Conservation (phyloP, 2,888 invertebrate genomes). For the Yponomeuta cagnagella region DNA sequence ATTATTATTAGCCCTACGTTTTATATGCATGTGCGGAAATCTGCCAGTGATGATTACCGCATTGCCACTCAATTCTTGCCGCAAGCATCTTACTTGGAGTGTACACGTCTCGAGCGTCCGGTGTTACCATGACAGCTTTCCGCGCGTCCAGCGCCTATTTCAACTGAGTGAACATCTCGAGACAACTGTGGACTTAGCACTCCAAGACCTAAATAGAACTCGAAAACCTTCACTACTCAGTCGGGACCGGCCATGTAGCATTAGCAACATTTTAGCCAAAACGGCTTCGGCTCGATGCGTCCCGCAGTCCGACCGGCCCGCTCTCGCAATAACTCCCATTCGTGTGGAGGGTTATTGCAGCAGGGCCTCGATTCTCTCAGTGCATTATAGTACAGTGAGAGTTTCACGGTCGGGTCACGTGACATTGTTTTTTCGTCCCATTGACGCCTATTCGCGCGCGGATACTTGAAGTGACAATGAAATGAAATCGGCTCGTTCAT, state of each 20-base stretch:
- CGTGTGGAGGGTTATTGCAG: neutral
- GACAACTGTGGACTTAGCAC: neutral
- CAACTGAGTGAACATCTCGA: neutral
- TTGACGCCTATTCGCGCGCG: too few relatives aligned
- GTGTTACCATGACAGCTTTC: neutral
- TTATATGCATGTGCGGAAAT: conserved; percentile 9
- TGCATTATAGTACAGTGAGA: too few relatives aligned
- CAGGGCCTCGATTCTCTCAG: too few relatives aligned
- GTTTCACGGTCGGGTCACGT: too few relatives aligned
- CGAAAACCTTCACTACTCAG: neutral
- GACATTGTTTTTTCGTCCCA: too few relatives aligned
- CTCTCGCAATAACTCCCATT: neutral
- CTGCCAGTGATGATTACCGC: conserved; percentile 2
- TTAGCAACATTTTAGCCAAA: conserved; percentile 16
- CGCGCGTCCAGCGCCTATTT: conserved; percentile 17
- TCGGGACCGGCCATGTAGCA: conserved; percentile 4
- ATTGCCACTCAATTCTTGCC: neutral
- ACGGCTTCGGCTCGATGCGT: conserved; percentile 35
- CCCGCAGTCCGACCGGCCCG: conserved; percentile 17
- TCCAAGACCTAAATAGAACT: neutral
- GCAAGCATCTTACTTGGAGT: neutral
- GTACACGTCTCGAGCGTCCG: neutral
- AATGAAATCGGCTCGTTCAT: too few relatives aligned
- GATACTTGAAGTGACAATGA: too few relatives aligned
- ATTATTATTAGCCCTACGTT: conserved; percentile 7